Evolutionary conservation across 2,888 invertebrate species (phyloP).

Genomic region (Leucozona laternaria): DNA sequence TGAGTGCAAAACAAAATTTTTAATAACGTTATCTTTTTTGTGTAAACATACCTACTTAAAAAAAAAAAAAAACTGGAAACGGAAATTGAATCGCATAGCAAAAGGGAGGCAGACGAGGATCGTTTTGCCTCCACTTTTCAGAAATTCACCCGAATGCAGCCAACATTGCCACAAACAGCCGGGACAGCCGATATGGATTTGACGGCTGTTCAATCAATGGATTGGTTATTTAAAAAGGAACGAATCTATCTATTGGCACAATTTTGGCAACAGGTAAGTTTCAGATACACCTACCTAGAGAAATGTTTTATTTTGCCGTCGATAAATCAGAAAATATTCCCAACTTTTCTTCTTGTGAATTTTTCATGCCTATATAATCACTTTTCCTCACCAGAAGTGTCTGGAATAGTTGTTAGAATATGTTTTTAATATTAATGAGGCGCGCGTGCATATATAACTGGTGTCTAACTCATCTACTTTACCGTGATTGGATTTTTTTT

Average conservation of each 20-base stretch:
- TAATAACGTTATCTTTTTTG: neutral
- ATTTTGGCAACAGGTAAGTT: conserved; percentile 97
- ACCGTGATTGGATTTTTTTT: too few species aligned
- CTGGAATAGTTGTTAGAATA: too few species aligned
- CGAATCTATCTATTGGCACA: conserved; percentile 96
- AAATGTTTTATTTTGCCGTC: neutral
- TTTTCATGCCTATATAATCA: too few species aligned
- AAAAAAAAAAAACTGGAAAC: conserved; percentile 67
- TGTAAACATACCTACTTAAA: conserved; percentile 39
- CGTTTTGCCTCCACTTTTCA: conserved; percentile 75
- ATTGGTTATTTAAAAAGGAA: conserved; percentile 98
- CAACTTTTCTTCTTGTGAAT: neutral
- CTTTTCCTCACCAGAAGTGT: too few species aligned
- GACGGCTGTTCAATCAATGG: conserved; percentile 97
- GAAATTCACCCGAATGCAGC: conserved; percentile 87
- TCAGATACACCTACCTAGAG: too few species aligned
- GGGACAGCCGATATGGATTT: conserved; percentile 94
- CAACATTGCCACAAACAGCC: conserved; percentile 89
- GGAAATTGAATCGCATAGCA: conserved; percentile 65
- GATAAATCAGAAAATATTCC: neutral
- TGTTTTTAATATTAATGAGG: too few species aligned
- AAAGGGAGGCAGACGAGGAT: conserved; percentile 72
- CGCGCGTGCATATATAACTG: too few species aligned
- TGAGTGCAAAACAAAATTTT: neutral
- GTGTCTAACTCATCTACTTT: too few species aligned